phyloP scores from a whole-genome alignment of 2,888 invertebrate species.

The Toxonevra muliebris region DNA sequence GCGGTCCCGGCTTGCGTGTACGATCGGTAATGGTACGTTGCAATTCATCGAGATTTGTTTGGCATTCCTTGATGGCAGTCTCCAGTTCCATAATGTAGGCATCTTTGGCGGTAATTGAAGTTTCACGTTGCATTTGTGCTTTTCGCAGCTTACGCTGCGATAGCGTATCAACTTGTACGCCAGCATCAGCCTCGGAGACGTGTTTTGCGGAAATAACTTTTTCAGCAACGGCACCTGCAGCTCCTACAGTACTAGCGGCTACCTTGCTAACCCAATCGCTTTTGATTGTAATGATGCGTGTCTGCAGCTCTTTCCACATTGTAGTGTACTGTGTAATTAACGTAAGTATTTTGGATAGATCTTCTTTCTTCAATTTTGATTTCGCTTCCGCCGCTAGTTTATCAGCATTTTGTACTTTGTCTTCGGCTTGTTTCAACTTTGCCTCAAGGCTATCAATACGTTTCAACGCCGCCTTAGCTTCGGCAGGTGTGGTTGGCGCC shows the following conservation, averaged over 20 bases:
- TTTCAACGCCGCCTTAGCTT: slow-evolving; percentile 50
- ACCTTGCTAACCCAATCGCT: slow-evolving; percentile 60
- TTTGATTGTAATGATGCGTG: slow-evolving; percentile 66
- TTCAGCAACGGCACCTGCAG: slow-evolving; percentile 68
- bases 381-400: slow-evolving; percentile 71
- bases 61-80: slow-evolving; percentile 78
- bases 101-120: slow-evolving; percentile 81
- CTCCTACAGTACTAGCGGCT: slow-evolving; percentile 40
- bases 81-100: slow-evolving; percentile 81
- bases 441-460: slow-evolving; percentile 66
- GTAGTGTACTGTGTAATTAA: slow-evolving; percentile 75
- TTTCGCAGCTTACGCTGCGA: slow-evolving; percentile 65
- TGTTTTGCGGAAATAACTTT: slow-evolving; percentile 77
- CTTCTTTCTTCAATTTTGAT: slow-evolving; percentile 68
- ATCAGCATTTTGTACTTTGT: slow-evolving; percentile 69
- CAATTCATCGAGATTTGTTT: slow-evolving; percentile 73
- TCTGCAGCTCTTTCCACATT: slow-evolving; percentile 71
- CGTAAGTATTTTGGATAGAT: slow-evolving; percentile 68
- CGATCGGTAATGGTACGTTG: slow-evolving; percentile 71
- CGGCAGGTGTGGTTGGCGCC: slow-evolving; percentile 44
- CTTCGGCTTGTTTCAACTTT: slow-evolving; percentile 68
- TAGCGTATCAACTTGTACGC: slow-evolving; percentile 85
- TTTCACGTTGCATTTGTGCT: slow-evolving; percentile 68
- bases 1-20: slow-evolving; percentile 72
- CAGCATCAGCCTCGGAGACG: slow-evolving; percentile 78